Percentiles rank a stretch among this genome's conserved stretches.
These are phyloP conservation scores for Amphibalanus amphitrite DNA, from an alignment of 1,140 invertebrate genomes.

Conservation along the genomic window DNA sequence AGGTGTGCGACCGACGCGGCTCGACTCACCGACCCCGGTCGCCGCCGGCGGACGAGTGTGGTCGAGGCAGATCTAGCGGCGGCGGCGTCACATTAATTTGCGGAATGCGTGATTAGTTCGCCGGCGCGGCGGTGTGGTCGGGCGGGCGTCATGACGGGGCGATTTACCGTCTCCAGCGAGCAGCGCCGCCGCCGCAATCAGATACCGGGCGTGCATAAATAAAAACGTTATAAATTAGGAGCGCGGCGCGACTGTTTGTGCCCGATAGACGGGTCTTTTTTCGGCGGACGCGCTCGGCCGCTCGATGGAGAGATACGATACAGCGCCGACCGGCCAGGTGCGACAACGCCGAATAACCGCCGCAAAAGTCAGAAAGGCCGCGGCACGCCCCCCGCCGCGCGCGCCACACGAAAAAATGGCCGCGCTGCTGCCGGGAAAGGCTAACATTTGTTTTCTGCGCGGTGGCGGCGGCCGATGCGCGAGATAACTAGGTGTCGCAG, in stretches of 20 bases:
- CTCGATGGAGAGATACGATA: not conserved
- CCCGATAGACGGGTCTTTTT: not conserved
- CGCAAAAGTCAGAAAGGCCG: not conserved
- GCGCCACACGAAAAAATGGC: not conserved
- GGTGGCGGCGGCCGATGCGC: not conserved
- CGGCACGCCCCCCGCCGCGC: not conserved
- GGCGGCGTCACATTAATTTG: not conserved
- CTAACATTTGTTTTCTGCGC: not conserved
- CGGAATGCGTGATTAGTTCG: not conserved
- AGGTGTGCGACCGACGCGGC: too few relatives aligned
- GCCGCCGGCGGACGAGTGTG: too few relatives aligned
- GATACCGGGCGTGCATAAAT: not conserved
- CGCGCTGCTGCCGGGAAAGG: not conserved
- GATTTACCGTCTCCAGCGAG: not conserved
- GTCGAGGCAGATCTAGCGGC: too few relatives aligned
- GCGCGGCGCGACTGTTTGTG: not conserved
- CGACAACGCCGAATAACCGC: not conserved
- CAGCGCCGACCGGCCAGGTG: not conserved
- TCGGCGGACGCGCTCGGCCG: not conserved
- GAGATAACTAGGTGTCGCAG: not conserved
- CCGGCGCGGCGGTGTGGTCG: too few relatives aligned
- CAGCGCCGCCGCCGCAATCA: not conserved
- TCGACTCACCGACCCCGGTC: too few relatives aligned
- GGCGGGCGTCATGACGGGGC: not conserved
- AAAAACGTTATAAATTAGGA: not conserved